Base-by-base conservation (phyloP, 2,888 invertebrate genomes). In the Drosophila engyochracea region DNA sequence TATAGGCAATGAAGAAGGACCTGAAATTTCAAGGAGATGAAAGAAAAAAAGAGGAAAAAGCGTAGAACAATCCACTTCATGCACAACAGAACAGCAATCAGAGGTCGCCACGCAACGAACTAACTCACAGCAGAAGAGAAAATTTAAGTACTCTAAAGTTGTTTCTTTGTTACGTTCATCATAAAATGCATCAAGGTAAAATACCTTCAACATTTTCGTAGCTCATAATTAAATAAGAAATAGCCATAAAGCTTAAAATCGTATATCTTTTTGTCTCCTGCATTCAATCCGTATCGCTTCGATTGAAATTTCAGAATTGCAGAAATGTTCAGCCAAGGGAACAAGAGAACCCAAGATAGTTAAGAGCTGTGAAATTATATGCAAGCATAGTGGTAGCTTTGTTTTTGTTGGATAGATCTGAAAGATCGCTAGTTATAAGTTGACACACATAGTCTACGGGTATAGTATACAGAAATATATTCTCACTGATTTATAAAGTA, bases 1-100 rank as follows among this genome's bases (percentile, higher is more conserved):
- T 74, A 76, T 87, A 89, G 87, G 74, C 76, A 81, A 76, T 54
- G 66, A 68, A 85, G 75, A 74, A 63, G 60, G 44, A 44, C 58
- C 28, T 49, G 61, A 67, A 61, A 52, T 39, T 31, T 22, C 28
- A 44, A 41, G 49, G 30, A 37, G 52, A 59, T 61, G 39, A 41
- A 54, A 19, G 19, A n/a, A 19, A 10, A 14, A 30, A 6, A 14
- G 28, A 39, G 12, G 65, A 60, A 53, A 52, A 35, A 49, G 54
- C 53, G 25, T 49, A 74, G 66, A 67, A 58, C 72, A 83, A 79
- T 70, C 61, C 75, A 82, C 87, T 79, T 86, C 61, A 77, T 63
- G 71, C 54, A 70, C 69, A 82, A 75, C 67, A 70, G 73, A 65
- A 62, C 68, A 62, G 62, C 72, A 83, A 81, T 72, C 78, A 75